Percentiles rank a stretch among this genome's conserved stretches.
phyloP scores from a whole-genome alignment of 2,888 invertebrate species.

The Yponomeuta sedellus region DNA sequence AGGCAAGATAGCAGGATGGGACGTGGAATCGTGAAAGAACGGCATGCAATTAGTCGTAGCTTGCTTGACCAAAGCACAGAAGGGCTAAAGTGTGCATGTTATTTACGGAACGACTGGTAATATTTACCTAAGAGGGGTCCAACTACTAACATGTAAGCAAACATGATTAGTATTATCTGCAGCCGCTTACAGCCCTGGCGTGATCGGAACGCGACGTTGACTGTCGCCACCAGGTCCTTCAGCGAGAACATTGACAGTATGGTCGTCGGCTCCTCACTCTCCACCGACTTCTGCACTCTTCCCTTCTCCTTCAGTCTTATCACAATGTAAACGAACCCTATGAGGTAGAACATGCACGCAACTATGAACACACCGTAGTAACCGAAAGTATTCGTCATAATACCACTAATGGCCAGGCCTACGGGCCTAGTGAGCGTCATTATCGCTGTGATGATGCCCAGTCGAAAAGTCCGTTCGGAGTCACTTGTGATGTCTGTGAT shows the following conservation, averaged over 20 bases:
- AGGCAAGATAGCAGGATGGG: too few species aligned
- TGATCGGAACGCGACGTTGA: constrained; percentile 60
- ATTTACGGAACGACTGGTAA: neutral
- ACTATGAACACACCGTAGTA: constrained; percentile 67
- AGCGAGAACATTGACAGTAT: constrained; percentile 52
- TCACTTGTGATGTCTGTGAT: constrained; percentile 77
- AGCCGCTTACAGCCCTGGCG: constrained; percentile 53
- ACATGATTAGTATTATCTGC: constrained; percentile 61
- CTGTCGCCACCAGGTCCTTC: constrained; percentile 62
- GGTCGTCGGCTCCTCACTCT: constrained; percentile 40
- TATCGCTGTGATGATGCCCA: constrained; percentile 77
- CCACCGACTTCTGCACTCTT: constrained; percentile 41
- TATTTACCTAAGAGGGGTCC: constrained; percentile 69
- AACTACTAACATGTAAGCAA: constrained; percentile 69
- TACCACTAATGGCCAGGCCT: constrained; percentile 73
- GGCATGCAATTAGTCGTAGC: too few species aligned
- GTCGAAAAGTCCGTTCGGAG: constrained; percentile 77
- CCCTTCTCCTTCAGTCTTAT: constrained; percentile 56
- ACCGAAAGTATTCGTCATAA: constrained; percentile 65
- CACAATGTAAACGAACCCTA: constrained; percentile 62
- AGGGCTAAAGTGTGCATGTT: neutral
- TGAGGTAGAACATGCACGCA: constrained; percentile 60
- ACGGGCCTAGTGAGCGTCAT: constrained; percentile 70
- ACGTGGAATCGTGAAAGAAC: too few species aligned
- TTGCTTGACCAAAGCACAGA: neutral